A percentile compares a stretch with the other conserved stretches of the same genome.
phyloP scores from a whole-genome alignment of 1,140 invertebrate genomes.

The Drosophila orena region DNA sequence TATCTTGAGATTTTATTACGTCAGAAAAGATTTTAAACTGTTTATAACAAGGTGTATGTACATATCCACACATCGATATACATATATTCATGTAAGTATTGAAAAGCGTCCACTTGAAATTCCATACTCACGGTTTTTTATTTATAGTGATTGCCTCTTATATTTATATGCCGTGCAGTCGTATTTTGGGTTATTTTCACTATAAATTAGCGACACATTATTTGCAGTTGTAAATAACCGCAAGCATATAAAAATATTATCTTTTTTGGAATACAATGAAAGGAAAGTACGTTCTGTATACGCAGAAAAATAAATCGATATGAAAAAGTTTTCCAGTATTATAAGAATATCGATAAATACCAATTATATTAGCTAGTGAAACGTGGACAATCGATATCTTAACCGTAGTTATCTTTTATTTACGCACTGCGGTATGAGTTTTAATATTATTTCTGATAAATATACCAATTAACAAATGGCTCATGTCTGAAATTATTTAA shows the following conservation, averaged over 20 bases:
- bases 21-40: constrained; percentile 11
- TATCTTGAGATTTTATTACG: neutral
- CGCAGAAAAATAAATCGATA: constrained; percentile 31
- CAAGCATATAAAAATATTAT: constrained; percentile 8
- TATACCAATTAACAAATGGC: too few relatives aligned
- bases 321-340: neutral
- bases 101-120: constrained; percentile 4
- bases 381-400: neutral
- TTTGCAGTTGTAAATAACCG: neutral
- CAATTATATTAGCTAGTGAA: neutral
- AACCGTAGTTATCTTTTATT: too few relatives aligned
- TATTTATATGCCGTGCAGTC: neutral
- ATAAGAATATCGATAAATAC: constrained; percentile 6
- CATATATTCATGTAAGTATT: neutral
- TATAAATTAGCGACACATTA: neutral
- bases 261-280: constrained; percentile 22
- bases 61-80: neutral
- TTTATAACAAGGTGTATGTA: constrained; percentile 5
- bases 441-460: too few relatives aligned
- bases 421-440: neutral
- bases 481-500: too few relatives aligned
- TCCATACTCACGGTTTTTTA: constrained; percentile 1
- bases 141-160: neutral
- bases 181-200: neutral
- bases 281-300: constrained; percentile 34